These are phyloP conservation scores for Ectemnius cavifrons DNA, from an alignment of 2,888 invertebrate genomes.

Conservation along the genomic window DNA sequence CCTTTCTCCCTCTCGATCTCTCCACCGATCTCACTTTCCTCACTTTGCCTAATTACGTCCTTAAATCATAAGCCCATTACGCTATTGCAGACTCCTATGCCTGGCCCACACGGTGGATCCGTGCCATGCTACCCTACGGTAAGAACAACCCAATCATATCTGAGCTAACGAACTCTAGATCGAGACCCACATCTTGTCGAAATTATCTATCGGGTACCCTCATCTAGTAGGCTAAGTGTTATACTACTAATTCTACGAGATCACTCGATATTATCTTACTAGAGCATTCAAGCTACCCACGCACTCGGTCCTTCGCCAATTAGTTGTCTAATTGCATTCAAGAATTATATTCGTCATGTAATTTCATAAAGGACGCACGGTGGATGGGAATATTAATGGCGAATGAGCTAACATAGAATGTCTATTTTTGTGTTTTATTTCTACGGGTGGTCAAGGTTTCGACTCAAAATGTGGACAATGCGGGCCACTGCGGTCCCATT, in stretches of 20 bases:
- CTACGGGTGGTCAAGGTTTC: too few species aligned
- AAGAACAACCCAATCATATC: slow-evolving; percentile 35
- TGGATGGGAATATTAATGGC: too few species aligned
- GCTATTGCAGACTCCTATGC: slow-evolving; percentile 58
- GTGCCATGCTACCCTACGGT: not conserved
- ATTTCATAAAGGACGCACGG: too few species aligned
- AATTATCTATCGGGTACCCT: slow-evolving; percentile 40
- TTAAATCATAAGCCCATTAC: slow-evolving; percentile 64
- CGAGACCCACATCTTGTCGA: slow-evolving; percentile 50
- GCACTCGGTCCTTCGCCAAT: slow-evolving; percentile 1
- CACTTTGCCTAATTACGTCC: slow-evolving; percentile 64
- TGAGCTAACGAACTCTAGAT: slow-evolving; percentile 48
- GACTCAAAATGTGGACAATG: not conserved
- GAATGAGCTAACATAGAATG: too few species aligned
- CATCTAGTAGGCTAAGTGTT: slow-evolving; percentile 50
- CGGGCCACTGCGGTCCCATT: not conserved
- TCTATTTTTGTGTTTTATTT: too few species aligned
- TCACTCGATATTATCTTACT: too few species aligned
- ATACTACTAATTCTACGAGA: slow-evolving; percentile 11
- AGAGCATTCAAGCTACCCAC: slow-evolving; percentile 38
- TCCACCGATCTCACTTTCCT: slow-evolving; percentile 23
- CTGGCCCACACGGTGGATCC: slow-evolving; percentile 38
- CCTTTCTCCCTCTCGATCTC: too few species aligned
- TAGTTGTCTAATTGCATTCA: too few species aligned
- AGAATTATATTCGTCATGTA: too few species aligned